Evolutionary conservation across 1,140 invertebrate genomes (phyloP), one percentile per base, ranked within the genome.

Genomic region (Rhagoletis zephyria): DNA sequence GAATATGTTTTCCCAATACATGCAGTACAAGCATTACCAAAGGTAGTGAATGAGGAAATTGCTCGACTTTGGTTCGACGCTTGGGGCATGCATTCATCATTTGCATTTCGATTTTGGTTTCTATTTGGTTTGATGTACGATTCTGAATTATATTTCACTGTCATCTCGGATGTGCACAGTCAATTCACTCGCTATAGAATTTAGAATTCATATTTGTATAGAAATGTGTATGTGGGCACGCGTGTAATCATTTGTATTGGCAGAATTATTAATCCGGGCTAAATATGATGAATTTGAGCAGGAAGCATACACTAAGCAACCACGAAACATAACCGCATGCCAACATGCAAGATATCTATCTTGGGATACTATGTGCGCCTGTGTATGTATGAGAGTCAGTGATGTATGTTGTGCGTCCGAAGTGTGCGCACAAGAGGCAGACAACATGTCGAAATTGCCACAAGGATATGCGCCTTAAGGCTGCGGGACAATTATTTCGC

Each of bases 211-310:
- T 45, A 45, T 45, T 45, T 70, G 40, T 70, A n/a, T 45, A 30
- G 19, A 4, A 6, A 65, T 65, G 64, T 74, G 42, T 81, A 19
- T n/a, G 2, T 56, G n/a, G 48, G 48, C 7, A 7, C 6, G 16
- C 48, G 4, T 81, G 74, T 81, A 81, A 81, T 56, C 45, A 81
- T 81, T 56, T 81, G 48, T 56, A 81, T 81, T 81, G 48, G 74
- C 48, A 56, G 48, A 56, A 81, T 81, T 81, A 81, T 81, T 81
- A 81, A 81, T 81, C 74, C 74, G 48, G 45, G 74, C 74, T 81
- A 81, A 81, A 81, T 81, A 81, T 81, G 74, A 81, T 81, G 74
- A 81, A 81, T 81, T 56, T 81, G 74, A 51, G 74, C 48, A 81
- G 74, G 74, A 81, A 81, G 56, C 19, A 81, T 56, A 81, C 74